Base-by-base conservation (phyloP, 2,888 invertebrate genomes). In the Microchrysa polita region DNA sequence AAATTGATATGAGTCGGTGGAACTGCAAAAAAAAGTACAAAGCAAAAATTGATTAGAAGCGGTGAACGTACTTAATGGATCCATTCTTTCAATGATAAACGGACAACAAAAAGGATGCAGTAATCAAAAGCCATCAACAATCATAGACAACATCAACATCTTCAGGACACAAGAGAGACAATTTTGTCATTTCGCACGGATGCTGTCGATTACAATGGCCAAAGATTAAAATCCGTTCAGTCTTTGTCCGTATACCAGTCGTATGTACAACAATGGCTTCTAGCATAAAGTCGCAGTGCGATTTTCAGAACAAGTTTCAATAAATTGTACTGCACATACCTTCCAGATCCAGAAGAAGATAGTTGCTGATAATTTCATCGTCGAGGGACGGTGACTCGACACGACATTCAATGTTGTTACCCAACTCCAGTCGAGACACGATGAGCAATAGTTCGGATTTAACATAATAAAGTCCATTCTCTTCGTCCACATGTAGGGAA, bases 1-100 rank as follows among this genome's bases (percentile, higher is more conserved):
- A 96, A 88, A 79, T 89, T 88, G 82, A 95, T 91, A 81, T 88
- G 89, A 80, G 91, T 90, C 2, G 96, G 95, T 55, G 93, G 91
- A 69, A 96, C 96, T 96, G 89, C 5, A 87, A 85, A 75, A 78
- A 78, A 20, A 20, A 55, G 27, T 34, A 34, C 27, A 34, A 34
- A 34, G 27, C 27, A 34, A 7, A n/a, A n/a, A 34, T 34, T 34
- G 27, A 34, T 34, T 34, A 7, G 27, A 34, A 7, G 7, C 27
- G 27, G 7, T 7, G 27, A 34, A 34, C 2, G 7, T 2, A 34
- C 7, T 34, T 34, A 34, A 34, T 34, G 27, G 27, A 34, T 34
- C 27, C 2, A 34, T 34, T 34, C 27, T 34, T 7, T n/a, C n/a
- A n/a, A n/a, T 34, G 27, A 5, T 34, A 34, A 7, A 34, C 27